Conservation (phyloP, 2,113 vertebrate species). For the Spermophilus dauricus region DNA sequence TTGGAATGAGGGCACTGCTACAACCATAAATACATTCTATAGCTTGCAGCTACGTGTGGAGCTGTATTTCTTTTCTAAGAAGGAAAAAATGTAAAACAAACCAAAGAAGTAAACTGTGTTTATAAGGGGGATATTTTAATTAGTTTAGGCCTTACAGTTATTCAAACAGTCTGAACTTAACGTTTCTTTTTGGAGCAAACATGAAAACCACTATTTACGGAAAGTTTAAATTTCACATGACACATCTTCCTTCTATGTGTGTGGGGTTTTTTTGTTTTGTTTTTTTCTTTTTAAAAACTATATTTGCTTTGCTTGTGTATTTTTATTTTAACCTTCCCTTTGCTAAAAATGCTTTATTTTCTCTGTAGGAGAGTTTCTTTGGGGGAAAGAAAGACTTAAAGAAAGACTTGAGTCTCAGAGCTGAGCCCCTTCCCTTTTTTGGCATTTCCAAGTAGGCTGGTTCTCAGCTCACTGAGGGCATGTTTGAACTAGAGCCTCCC, state of each 20-base stretch:
- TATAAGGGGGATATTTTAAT: conserved; percentile 87
- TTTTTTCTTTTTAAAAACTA: neutral
- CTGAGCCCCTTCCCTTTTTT: neutral
- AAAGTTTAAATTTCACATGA: conserved; percentile 84
- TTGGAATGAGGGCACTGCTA: conserved; percentile 87
- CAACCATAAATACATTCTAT: conserved; percentile 86
- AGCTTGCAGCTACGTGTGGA: conserved; percentile 86
- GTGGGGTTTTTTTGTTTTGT: neutral
- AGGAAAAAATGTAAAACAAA: conserved; percentile 87
- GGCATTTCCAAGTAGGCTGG: neutral
- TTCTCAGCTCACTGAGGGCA: neutral
- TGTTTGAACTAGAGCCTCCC: neutral
- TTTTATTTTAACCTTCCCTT: conserved; percentile 68
- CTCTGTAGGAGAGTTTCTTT: neutral
- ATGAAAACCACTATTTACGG: conserved; percentile 82
- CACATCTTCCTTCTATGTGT: conserved; percentile 61
- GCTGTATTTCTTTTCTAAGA: conserved; percentile 83
- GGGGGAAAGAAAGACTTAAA: neutral
- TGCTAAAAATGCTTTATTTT: conserved; percentile 65
- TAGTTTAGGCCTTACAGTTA: conserved; percentile 86
- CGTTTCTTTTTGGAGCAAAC: conserved; percentile 85
- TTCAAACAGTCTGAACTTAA: conserved; percentile 84
- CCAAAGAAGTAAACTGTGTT: conserved; percentile 84
- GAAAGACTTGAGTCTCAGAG: neutral
- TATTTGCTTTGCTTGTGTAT: conserved; percentile 50